These are phyloP conservation scores for Drosophila atripex DNA, from an alignment of 2,888 invertebrate species.

Conservation along the genomic window DNA sequence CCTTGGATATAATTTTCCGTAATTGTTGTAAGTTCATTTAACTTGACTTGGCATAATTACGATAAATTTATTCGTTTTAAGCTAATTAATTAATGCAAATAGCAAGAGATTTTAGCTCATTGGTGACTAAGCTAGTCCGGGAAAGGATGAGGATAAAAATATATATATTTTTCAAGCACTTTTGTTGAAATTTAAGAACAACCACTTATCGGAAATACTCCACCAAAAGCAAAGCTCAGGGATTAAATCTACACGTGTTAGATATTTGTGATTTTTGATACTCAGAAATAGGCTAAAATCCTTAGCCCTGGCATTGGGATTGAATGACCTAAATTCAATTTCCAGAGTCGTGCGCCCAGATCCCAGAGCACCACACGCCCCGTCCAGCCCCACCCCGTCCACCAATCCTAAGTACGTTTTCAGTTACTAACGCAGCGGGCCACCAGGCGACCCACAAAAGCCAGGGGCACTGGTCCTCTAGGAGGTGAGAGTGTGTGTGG, in stretches of 20 bases:
- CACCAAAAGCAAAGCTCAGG: not conserved
- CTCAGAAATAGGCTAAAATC: slow-evolving; percentile 11
- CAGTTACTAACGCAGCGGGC: slow-evolving; percentile 78
- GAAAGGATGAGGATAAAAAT: not conserved
- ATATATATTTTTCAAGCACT: not conserved
- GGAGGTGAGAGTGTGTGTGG: slow-evolving; percentile 11
- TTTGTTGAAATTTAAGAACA: not conserved
- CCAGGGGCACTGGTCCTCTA: slow-evolving; percentile 5
- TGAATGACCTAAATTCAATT: slow-evolving; percentile 76
- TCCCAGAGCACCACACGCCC: slow-evolving; percentile 1
- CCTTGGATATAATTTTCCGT: slow-evolving; percentile 49
- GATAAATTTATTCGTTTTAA: slow-evolving; percentile 29
- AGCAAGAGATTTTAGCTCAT: not conserved
- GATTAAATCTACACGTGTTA: slow-evolving; percentile 24
- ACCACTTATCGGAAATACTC: not conserved
- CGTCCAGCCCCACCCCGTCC: slow-evolving; percentile 1
- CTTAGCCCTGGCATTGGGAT: slow-evolving; percentile 55
- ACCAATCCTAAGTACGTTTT: slow-evolving; percentile 73
- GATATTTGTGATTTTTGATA: slow-evolving; percentile 24
- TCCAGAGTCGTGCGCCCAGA: slow-evolving; percentile 30
- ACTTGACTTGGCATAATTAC: slow-evolving; percentile 29
- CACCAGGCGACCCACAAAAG: slow-evolving; percentile 29
- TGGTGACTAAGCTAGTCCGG: not conserved
- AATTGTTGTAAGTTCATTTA: slow-evolving; percentile 46
- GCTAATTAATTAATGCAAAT: not conserved